Evolutionary conservation across 2,113 vertebrate species (phyloP).

Genomic region (Felis chaus): DNA sequence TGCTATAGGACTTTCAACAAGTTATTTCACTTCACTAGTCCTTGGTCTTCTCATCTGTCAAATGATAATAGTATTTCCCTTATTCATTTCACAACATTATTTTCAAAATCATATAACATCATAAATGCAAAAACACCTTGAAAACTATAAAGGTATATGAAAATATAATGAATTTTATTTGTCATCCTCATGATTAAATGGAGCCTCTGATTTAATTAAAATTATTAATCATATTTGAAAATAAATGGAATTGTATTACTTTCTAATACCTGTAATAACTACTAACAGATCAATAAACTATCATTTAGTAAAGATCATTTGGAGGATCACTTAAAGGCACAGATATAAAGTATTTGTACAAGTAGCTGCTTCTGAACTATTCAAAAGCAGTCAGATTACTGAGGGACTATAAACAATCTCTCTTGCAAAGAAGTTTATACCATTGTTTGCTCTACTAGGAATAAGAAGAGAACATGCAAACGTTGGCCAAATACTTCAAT

Average conservation of each 20-base stretch:
- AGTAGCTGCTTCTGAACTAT: background rate
- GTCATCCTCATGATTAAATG: conserved; percentile 10
- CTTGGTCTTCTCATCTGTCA: background rate
- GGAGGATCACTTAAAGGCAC: background rate
- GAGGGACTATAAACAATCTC: background rate
- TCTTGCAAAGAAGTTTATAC: background rate
- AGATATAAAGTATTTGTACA: background rate
- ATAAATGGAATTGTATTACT: conserved; percentile 33
- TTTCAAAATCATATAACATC: background rate
- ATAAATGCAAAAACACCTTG: background rate
- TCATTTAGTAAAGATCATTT: conserved; percentile 31
- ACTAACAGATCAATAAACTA: background rate
- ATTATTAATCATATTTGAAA: conserved; percentile 38
- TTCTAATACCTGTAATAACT: background rate
- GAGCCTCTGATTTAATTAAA: conserved; percentile 35
- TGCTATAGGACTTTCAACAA: background rate
- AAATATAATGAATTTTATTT: conserved; percentile 3
- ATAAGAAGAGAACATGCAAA: conserved; percentile 14
- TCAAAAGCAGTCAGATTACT: background rate
- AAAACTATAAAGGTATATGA: conserved; percentile 14
- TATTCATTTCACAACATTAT: conserved; percentile 10
- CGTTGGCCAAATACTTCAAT: background rate
- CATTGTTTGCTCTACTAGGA: background rate
- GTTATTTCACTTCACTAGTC: background rate
- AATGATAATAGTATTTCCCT: conserved; percentile 31